Evolutionary conservation across 2,888 invertebrate genomes (phyloP).

Genomic region (Xestoiulus laeticollis): DNA sequence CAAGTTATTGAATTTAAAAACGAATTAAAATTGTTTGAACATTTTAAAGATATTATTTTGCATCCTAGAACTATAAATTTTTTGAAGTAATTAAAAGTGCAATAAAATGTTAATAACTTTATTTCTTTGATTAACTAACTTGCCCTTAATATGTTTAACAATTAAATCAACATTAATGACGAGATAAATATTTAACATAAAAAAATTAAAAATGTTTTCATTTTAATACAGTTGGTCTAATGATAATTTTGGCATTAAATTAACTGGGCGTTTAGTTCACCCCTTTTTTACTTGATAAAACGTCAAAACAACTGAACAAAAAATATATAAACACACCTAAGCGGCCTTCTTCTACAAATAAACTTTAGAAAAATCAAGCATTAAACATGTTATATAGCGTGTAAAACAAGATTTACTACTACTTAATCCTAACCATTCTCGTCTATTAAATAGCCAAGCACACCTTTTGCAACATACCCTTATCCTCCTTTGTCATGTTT

Average conservation of each 20-base stretch:
- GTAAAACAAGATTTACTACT: constrained; percentile 29
- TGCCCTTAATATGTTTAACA: background rate
- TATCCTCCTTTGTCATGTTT: background rate
- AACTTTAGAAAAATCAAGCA: background rate
- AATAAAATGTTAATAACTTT: no score
- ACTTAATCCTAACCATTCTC: background rate
- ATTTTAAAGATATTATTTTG: no score
- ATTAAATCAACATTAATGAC: background rate
- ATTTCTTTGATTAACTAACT: background rate
- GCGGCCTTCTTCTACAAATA: background rate
- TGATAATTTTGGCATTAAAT: background rate
- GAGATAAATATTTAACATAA: background rate
- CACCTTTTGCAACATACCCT: background rate
- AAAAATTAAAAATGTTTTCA: background rate
- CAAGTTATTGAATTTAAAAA: no score
- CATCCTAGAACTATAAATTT: no score
- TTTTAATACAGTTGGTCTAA: background rate
- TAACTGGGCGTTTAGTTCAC: background rate
- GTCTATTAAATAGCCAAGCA: constrained; percentile 1
- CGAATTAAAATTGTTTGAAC: no score
- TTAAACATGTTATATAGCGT: constrained; percentile 23
- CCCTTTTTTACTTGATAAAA: background rate
- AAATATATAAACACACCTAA: background rate
- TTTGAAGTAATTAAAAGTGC: no score
- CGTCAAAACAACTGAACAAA: background rate